These are phyloP conservation scores for Acanthosepion pharaonis DNA, from an alignment of 2,888 invertebrate genomes.

Conservation along the genomic window DNA sequence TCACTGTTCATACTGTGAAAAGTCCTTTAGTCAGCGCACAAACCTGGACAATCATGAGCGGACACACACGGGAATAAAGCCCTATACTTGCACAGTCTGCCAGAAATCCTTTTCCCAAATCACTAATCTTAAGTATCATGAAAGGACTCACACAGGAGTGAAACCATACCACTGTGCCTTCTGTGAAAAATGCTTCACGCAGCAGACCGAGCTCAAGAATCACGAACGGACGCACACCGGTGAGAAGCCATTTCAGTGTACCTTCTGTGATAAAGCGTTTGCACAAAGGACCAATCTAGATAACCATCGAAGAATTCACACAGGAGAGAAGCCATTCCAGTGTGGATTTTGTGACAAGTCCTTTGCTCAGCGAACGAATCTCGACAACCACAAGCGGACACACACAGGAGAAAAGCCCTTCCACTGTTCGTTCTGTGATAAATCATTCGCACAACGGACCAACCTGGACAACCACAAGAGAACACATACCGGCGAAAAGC, in stretches of 20 bases:
- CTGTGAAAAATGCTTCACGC: constrained; percentile 40
- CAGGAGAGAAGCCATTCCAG: constrained; percentile 4
- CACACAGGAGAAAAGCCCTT: constrained; percentile 39
- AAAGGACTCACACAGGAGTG: neutral
- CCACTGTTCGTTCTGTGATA: constrained; percentile 41
- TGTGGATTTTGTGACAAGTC: constrained; percentile 35
- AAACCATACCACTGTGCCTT: constrained; percentile 43
- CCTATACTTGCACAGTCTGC: constrained; percentile 15
- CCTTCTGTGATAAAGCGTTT: neutral
- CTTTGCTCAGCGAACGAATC: neutral
- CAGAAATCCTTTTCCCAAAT: constrained; percentile 40
- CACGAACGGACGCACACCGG: constrained; percentile 41
- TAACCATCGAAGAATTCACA: constrained; percentile 3
- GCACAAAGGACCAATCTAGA: constrained; percentile 6
- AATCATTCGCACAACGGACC: constrained; percentile 35
- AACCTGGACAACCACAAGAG: constrained; percentile 25
- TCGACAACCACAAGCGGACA: neutral
- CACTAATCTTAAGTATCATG: constrained; percentile 35
- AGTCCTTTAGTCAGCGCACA: constrained; percentile 40
- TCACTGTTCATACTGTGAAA: constrained; percentile 25
- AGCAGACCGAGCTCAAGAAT: constrained; percentile 38
- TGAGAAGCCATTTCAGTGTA: constrained; percentile 39
- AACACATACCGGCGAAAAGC: constrained; percentile 8
- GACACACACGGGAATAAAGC: neutral
- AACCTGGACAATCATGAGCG: constrained; percentile 38